A percentile compares a stretch with the other conserved stretches of the same genome.
Conservation (phyloP, 2,797 vertebrate species). For the Sebastes nivosus region DNA sequence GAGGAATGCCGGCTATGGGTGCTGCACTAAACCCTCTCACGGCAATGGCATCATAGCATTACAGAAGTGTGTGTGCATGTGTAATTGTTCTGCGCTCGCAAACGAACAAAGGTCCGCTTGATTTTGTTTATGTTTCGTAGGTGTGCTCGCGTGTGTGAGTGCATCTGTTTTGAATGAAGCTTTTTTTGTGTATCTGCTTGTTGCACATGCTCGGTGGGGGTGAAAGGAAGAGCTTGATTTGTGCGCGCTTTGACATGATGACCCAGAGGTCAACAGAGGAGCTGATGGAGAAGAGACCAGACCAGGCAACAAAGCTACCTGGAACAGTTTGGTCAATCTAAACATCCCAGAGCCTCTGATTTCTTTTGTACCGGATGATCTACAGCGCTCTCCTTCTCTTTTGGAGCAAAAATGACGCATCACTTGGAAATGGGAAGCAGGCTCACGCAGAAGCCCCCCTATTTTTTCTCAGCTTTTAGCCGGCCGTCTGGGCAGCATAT, state of each 20-base stretch:
- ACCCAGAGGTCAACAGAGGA: slow-evolving; percentile 71
- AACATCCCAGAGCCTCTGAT: slow-evolving; percentile 46
- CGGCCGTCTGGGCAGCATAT: slow-evolving; percentile 70
- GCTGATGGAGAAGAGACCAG: slow-evolving; percentile 57
- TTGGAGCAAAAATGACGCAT: slow-evolving; percentile 68
- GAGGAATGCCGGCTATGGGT: slow-evolving; percentile 69
- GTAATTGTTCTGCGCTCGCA: slow-evolving; percentile 26
- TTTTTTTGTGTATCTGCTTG: slow-evolving; percentile 50
- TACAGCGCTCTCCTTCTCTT: slow-evolving; percentile 30
- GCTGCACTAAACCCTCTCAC: slow-evolving; percentile 71
- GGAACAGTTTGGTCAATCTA: slow-evolving; percentile 54
- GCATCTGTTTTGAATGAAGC: slow-evolving; percentile 68
- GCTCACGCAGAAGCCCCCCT: slow-evolving; percentile 7
- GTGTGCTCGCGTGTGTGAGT: slow-evolving; percentile 37
- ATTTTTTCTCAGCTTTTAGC: slow-evolving; percentile 9
- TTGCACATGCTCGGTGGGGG: slow-evolving; percentile 23
- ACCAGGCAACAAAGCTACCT: slow-evolving; percentile 55
- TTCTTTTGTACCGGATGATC: slow-evolving; percentile 59
- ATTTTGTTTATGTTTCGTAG: slow-evolving; percentile 62
- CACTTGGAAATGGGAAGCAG: slow-evolving; percentile 70
- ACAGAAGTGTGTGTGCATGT: slow-evolving; percentile 18
- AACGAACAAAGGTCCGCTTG: slow-evolving; percentile 49
- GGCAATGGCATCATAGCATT: slow-evolving; percentile 65
- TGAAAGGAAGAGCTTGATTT: slow-evolving; percentile 68
- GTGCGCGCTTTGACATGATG: slow-evolving; percentile 75